Evolutionary conservation across 2,113 vertebrate species (phyloP).

Genomic region (Heterotis niloticus): DNA sequence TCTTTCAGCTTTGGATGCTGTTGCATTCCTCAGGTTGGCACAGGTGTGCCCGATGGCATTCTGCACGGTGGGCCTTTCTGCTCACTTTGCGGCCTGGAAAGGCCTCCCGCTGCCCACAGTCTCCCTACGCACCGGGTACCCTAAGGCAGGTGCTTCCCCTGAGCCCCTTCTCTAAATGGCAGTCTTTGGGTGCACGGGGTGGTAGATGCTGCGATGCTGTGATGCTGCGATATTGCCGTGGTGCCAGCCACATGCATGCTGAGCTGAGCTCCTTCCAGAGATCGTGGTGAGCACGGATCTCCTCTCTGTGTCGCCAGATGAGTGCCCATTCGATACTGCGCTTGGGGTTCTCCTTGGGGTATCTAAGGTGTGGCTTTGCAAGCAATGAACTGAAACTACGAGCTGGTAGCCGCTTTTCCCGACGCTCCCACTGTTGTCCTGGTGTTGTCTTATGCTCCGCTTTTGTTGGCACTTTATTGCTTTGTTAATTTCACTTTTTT

Average conservation of each 20-base stretch:
- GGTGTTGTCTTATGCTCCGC: not conserved
- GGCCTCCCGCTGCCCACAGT: not conserved
- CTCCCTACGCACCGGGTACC: too few species aligned
- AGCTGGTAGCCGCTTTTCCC: not conserved
- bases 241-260: constrained; percentile 32
- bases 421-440: too few species aligned
- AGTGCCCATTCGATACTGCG: not conserved
- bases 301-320: constrained; percentile 23
- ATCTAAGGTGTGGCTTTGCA: not conserved
- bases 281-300: constrained; percentile 26
- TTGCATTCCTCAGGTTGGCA: not conserved
- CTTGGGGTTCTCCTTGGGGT: not conserved
- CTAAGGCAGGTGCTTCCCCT: too few species aligned
- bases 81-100: not conserved
- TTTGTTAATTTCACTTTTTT: too few species aligned
- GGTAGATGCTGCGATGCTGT: constrained; percentile 17
- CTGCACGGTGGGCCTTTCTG: not conserved
- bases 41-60: not conserved
- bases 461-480: too few species aligned
- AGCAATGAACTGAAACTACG: not conserved
- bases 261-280: constrained; percentile 31
- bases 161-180: constrained; percentile 9
- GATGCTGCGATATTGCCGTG: constrained; percentile 27
- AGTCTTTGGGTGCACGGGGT: not conserved
- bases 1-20: not conserved